Conservation (phyloP, 2,888 invertebrate species). For the Linnaemya tessellans region DNA sequence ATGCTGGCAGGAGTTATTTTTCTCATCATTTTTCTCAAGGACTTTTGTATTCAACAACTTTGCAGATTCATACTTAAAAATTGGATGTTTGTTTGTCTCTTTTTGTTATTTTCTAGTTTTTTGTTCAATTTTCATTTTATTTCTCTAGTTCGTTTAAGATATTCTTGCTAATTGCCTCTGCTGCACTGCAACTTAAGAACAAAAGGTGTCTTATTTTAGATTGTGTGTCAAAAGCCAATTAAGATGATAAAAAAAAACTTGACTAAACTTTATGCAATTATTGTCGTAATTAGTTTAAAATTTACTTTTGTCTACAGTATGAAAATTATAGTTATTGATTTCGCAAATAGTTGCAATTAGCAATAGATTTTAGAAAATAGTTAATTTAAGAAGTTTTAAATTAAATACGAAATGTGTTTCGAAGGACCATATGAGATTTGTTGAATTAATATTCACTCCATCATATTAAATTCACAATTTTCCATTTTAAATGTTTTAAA, state of each 20-base stretch:
- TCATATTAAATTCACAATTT: no score
- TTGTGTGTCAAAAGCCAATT: slow-evolving; percentile 38
- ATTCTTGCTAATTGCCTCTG: slow-evolving; percentile 38
- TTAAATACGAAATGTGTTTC: no score
- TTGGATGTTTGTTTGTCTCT: neutral
- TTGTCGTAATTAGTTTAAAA: slow-evolving; percentile 13
- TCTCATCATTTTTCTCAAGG: neutral
- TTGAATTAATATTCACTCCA: no score
- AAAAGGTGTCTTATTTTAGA: neutral
- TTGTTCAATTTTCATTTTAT: neutral
- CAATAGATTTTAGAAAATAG: neutral
- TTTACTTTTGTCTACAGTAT: neutral
- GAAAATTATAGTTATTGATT: neutral
- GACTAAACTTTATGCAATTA: slow-evolving; percentile 19
- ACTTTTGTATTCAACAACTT: neutral
- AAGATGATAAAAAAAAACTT: slow-evolving; percentile 13
- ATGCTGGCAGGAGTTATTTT: neutral
- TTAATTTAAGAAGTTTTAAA: neutral
- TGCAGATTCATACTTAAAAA: neutral
- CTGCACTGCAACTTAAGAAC: neutral
- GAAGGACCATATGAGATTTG: no score
- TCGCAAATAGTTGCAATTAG: neutral
- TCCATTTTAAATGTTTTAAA: neutral
- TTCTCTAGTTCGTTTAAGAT: slow-evolving; percentile 4
- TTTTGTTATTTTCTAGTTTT: neutral